A percentile compares a stretch with the other conserved stretches of the same genome.
Conservation (phyloP, 2,888 invertebrate genomes). For the Pyrocoelia pectoralis region DNA sequence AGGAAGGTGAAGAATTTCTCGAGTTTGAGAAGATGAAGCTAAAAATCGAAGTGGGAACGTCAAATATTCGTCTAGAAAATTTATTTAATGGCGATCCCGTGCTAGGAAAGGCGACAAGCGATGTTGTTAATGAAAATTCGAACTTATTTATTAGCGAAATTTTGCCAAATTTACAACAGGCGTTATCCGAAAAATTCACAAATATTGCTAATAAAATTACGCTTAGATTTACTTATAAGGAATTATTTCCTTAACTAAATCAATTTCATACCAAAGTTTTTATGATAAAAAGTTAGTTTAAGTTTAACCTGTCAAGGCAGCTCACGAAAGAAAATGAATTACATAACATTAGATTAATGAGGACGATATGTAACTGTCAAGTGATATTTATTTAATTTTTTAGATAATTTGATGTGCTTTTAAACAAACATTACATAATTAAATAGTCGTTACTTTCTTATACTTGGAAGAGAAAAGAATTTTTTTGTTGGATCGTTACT, state of each 20-base stretch:
- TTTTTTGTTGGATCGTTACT: no score
- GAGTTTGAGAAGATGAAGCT: constrained; percentile 72
- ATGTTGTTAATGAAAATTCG: constrained; percentile 73
- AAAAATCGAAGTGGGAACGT: constrained; percentile 67
- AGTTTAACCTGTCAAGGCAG: not conserved
- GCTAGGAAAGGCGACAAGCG: constrained; percentile 71
- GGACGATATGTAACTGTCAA: no score
- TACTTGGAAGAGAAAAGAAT: no score
- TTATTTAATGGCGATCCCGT: constrained; percentile 73
- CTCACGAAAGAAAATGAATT: not conserved
- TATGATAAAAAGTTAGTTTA: not conserved
- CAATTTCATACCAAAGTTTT: not conserved
- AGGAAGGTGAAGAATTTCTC: constrained; percentile 67
- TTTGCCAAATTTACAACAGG: constrained; percentile 69
- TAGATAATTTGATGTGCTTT: no score
- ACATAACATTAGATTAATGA: no score
- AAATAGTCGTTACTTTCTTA: no score
- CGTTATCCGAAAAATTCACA: constrained; percentile 71
- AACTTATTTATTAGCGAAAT: constrained; percentile 73
- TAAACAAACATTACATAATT: no score
- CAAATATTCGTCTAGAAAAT: constrained; percentile 69
- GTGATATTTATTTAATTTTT: no score
- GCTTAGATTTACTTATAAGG: constrained; percentile 72
- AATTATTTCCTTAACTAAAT: constrained; percentile 68
- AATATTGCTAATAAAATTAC: constrained; percentile 76